A percentile compares a stretch with the other conserved stretches of the same genome.
These are phyloP conservation scores for Bombus waltoni DNA, from an alignment of 1,140 invertebrate species.

Conservation along the genomic window DNA sequence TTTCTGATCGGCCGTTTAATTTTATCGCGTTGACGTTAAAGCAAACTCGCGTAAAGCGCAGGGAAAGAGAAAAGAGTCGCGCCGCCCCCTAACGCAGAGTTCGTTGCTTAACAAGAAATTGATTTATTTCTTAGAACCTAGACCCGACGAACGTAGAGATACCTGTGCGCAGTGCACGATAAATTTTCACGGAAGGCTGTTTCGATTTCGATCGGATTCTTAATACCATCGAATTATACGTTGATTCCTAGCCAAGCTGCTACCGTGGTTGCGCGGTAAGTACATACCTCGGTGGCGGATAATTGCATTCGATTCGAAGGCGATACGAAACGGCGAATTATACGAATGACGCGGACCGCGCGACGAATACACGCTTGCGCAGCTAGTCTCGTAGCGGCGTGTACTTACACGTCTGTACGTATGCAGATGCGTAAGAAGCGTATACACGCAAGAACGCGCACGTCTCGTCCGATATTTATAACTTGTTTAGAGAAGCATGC, in stretches of 20 bases:
- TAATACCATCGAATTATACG: not conserved
- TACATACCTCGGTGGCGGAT: not conserved
- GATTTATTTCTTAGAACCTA: not conserved
- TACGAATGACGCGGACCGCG: not conserved
- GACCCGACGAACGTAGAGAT: not conserved
- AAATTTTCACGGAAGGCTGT: not conserved
- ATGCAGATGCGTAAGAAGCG: not conserved
- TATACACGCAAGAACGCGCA: not conserved
- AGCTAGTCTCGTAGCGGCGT: not conserved
- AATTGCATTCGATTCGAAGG: not conserved
- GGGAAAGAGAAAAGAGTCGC: not conserved
- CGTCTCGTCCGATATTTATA: conserved; percentile 48
- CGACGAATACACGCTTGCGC: not conserved
- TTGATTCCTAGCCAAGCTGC: not conserved
- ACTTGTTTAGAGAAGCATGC: conserved; percentile 54
- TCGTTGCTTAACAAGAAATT: not conserved
- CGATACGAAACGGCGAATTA: not conserved
- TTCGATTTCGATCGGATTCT: not conserved
- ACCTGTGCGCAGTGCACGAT: not conserved
- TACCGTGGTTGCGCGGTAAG: not conserved
- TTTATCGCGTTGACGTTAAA: no score
- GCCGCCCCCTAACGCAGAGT: no score
- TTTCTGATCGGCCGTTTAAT: no score
- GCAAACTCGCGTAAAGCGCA: no score
- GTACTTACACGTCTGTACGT: not conserved